Evolutionary conservation across 2,888 invertebrate genomes (phyloP).

Genomic region (Xestia sexstrigata): DNA sequence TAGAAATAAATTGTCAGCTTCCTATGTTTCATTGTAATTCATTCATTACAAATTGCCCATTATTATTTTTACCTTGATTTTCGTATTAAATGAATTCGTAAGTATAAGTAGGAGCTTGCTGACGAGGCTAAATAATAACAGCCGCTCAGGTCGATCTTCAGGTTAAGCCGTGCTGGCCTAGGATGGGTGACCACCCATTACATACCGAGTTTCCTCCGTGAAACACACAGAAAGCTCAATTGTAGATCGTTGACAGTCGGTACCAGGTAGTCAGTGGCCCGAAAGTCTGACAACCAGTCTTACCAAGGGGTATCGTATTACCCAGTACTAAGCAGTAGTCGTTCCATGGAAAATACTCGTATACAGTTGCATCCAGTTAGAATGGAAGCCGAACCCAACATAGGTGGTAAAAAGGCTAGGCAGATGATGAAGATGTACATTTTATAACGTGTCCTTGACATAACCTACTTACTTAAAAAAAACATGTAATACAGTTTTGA

Average conservation of each 20-base stretch:
- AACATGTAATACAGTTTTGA: too few species aligned
- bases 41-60: background rate
- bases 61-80: background rate
- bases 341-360: background rate
- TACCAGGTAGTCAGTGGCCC: background rate
- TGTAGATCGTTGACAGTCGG: background rate
- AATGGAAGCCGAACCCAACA: background rate
- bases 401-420: background rate
- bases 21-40: background rate
- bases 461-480: too few species aligned
- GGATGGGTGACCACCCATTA: background rate
- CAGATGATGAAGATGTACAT: too few species aligned
- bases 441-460: too few species aligned
- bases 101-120: background rate
- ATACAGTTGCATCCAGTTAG: background rate
- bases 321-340: background rate
- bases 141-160: background rate
- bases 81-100: background rate
- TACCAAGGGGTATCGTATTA: background rate
- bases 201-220: background rate
- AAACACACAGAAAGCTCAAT: too few species aligned
- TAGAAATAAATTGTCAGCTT: constrained; percentile 23
- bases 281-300: background rate
- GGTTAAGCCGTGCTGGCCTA: background rate
- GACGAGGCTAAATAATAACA: background rate